Conservation (phyloP, 1,140 invertebrate species). For the Scylla paramamosain region DNA sequence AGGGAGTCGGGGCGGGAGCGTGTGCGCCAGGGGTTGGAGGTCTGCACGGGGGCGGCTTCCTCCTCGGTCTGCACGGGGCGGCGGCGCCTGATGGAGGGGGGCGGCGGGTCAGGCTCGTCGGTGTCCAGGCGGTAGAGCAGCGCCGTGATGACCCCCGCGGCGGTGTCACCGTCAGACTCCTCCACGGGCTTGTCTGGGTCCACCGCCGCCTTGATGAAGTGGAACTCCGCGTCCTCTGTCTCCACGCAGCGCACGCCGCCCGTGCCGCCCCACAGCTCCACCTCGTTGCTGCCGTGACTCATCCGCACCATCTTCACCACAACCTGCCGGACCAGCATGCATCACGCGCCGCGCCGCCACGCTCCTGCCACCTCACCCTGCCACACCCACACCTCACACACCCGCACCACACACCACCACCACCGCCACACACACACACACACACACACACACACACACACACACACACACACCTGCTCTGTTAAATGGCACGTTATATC, state of each 20-base stretch:
- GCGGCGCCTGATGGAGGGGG: neutral
- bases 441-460: too few relatives aligned
- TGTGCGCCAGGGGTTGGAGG: slow-evolving; percentile 31
- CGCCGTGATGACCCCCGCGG: slow-evolving; percentile 75
- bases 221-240: slow-evolving; percentile 74
- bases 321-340: slow-evolving; percentile 45
- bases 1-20: slow-evolving; percentile 51
- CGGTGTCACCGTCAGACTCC: slow-evolving; percentile 71
- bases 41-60: neutral
- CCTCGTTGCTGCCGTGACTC: slow-evolving; percentile 72
- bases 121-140: slow-evolving; percentile 75
- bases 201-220: slow-evolving; percentile 77
- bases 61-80: neutral
- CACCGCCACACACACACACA: neutral
- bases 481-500: too few relatives aligned
- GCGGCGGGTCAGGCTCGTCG: slow-evolving; percentile 8
- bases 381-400: neutral
- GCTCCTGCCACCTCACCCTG: too few relatives aligned
- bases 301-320: slow-evolving; percentile 74
- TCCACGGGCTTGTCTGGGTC: slow-evolving; percentile 73
- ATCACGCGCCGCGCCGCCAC: neutral
- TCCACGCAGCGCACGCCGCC: slow-evolving; percentile 67
- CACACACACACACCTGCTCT: too few relatives aligned
- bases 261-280: slow-evolving; percentile 77
- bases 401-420: neutral